phyloP scores from a whole-genome alignment of 1,140 invertebrate genomes.

The Papilio helenus region DNA sequence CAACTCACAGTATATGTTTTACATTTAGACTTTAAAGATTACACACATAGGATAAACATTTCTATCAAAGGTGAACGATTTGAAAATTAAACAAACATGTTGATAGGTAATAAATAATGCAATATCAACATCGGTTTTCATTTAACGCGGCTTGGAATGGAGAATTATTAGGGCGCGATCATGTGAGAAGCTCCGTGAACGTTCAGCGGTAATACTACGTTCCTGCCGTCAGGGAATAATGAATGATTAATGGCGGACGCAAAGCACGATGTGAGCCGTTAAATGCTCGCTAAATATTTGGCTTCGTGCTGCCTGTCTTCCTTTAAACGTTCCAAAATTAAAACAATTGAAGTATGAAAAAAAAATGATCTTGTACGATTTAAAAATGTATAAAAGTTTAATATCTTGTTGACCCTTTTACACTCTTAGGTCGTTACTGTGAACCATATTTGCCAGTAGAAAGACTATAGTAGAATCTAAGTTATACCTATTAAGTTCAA shows the following conservation, averaged over 20 bases:
- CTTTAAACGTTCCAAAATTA: neutral
- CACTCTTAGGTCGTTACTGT: neutral
- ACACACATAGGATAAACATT: neutral
- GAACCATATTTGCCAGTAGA: too few relatives aligned
- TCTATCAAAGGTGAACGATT: neutral
- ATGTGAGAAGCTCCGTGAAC: slow-evolving; percentile 22
- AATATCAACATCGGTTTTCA: slow-evolving; percentile 23
- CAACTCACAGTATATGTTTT: neutral
- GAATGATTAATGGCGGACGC: slow-evolving; percentile 23
- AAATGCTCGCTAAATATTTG: slow-evolving; percentile 25
- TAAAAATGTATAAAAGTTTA: neutral
- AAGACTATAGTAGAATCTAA: too few relatives aligned
- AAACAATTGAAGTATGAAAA: neutral
- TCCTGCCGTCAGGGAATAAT: slow-evolving; percentile 22
- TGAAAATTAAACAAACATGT: slow-evolving; percentile 16
- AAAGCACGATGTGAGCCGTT: slow-evolving; percentile 19
- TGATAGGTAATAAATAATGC: slow-evolving; percentile 21
- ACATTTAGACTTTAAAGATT: neutral
- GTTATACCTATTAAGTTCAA: too few relatives aligned
- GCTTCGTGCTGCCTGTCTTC: neutral
- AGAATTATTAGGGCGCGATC: slow-evolving; percentile 23
- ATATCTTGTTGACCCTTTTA: neutral
- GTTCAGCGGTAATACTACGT: slow-evolving; percentile 21
- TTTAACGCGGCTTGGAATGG: slow-evolving; percentile 13
- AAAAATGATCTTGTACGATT: neutral